phyloP scores from a whole-genome alignment of 2,888 invertebrate genomes.

The Amphimallon solstitiale region DNA sequence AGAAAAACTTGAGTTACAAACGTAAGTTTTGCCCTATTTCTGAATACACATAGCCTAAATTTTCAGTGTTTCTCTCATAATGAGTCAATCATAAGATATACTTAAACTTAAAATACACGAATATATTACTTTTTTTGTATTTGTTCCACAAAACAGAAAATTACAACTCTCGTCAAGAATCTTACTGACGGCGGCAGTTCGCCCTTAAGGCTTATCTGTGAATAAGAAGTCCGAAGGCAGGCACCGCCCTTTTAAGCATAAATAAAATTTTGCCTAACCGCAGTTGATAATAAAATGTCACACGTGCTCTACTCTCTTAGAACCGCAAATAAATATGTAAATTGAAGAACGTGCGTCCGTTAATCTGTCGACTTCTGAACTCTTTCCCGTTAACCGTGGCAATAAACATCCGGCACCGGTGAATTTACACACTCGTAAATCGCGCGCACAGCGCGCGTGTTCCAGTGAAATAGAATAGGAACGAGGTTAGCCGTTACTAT shows the following conservation, averaged over 20 bases:
- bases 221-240: neutral
- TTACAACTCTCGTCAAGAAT: too few relatives aligned
- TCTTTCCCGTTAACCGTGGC: constrained; percentile 29
- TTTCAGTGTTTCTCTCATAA: too few relatives aligned
- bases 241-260: neutral
- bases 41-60: too few relatives aligned
- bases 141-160: too few relatives aligned
- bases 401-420: constrained; percentile 30
- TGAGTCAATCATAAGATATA: too few relatives aligned
- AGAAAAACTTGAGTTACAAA: too few relatives aligned
- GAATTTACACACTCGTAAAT: constrained; percentile 28
- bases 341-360: constrained; percentile 20
- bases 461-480: constrained; percentile 28
- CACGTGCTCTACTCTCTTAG: neutral
- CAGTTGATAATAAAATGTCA: neutral
- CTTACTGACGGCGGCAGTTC: too few relatives aligned
- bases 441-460: constrained; percentile 17
- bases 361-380: constrained; percentile 23
- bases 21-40: too few relatives aligned
- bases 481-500: constrained; percentile 26
- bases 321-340: constrained; percentile 19
- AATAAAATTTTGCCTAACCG: neutral
- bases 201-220: too few relatives aligned
- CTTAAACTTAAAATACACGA: too few relatives aligned
- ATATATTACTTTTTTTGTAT: too few relatives aligned